These are phyloP conservation scores for Folsomia manolachei DNA, from an alignment of 2,888 invertebrate genomes.

Conservation along the genomic window DNA sequence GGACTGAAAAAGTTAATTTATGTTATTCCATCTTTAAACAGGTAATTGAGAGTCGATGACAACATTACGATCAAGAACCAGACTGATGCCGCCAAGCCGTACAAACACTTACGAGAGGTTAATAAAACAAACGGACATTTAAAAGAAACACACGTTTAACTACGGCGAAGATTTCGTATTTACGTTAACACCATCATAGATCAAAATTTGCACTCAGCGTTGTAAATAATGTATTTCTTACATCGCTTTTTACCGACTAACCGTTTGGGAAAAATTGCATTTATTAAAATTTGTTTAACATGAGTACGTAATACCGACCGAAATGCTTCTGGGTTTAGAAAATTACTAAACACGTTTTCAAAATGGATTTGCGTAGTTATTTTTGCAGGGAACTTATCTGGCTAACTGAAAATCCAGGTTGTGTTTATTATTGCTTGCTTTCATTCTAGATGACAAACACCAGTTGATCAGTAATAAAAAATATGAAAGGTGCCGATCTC, in stretches of 20 bases:
- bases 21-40: background rate
- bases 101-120: background rate
- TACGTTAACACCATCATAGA: background rate
- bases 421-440: background rate
- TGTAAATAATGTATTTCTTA: too few species aligned
- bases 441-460: background rate
- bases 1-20: background rate
- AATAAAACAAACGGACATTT: background rate
- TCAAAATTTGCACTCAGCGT: background rate
- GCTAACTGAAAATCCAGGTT: too few species aligned
- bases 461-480: background rate
- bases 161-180: background rate
- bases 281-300: too few species aligned
- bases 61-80: background rate
- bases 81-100: background rate
- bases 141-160: background rate
- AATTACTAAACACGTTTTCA: too few species aligned
- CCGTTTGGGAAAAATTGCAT: too few species aligned
- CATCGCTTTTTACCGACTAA: too few species aligned
- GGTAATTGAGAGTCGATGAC: conserved; percentile 7
- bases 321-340: too few species aligned
- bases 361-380: too few species aligned
- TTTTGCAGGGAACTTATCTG: too few species aligned
- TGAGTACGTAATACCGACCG: too few species aligned
- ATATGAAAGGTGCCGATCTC: background rate